Evolutionary conservation across 2,888 invertebrate species (phyloP).

Genomic region (Leucania comma): DNA sequence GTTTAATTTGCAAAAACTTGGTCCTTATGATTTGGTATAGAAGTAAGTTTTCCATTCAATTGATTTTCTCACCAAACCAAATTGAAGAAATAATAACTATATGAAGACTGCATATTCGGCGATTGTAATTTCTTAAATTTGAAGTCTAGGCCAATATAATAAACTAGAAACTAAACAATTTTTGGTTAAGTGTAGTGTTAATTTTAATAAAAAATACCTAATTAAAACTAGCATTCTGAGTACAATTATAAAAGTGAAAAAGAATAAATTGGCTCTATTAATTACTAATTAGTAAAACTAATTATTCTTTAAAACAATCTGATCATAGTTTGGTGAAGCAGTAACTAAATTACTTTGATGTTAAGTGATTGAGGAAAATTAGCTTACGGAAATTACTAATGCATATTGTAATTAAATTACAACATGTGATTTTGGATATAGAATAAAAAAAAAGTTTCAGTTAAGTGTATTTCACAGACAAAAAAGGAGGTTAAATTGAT

Average conservation of each 20-base stretch:
- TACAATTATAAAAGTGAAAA: conserved; percentile 17
- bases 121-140: neutral
- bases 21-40: neutral
- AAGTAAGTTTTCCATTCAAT: neutral
- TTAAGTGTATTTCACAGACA: neutral
- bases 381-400: neutral
- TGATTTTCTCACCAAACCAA: neutral
- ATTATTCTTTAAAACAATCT: conserved; percentile 17
- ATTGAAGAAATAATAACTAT: neutral
- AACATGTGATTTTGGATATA: neutral
- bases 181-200: conserved; percentile 2
- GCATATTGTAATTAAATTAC: conserved; percentile 7
- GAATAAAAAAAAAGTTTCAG: neutral
- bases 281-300: conserved; percentile 1
- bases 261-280: neutral
- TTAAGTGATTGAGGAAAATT: conserved; percentile 2
- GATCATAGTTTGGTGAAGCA: neutral
- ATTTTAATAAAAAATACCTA: conserved; percentile 2
- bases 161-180: conserved; percentile 27
- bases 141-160: conserved; percentile 25
- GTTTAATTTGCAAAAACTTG: neutral
- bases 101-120: conserved; percentile 15
- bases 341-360: conserved; percentile 4
- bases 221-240: conserved; percentile 4
- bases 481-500: neutral